Evolutionary conservation across 2,113 vertebrate species (phyloP).

Genomic region (Colinus virginianus): DNA sequence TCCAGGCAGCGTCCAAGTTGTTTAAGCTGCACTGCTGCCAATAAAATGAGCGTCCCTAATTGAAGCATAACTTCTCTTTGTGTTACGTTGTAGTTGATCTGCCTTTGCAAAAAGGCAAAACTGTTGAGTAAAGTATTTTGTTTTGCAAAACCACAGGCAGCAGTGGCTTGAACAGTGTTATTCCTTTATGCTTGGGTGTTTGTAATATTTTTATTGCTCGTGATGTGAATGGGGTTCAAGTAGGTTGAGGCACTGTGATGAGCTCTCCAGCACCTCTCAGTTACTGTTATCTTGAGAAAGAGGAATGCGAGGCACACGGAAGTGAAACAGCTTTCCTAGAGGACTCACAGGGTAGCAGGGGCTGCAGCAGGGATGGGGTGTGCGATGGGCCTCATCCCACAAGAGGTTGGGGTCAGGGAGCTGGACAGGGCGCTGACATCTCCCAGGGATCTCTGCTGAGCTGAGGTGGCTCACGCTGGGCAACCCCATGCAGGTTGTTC

Average conservation of each 20-base stretch:
- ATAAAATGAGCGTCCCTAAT: not conserved
- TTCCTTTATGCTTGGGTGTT: slow-evolving; percentile 68
- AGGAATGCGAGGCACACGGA: not conserved
- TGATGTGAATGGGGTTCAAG: slow-evolving; percentile 25
- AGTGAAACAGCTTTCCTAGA: slow-evolving; percentile 6
- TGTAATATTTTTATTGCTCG: slow-evolving; percentile 61
- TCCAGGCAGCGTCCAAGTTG: not conserved
- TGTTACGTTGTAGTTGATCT: not conserved
- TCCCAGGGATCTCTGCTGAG: not conserved
- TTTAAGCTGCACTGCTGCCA: not conserved
- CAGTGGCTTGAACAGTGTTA: slow-evolving; percentile 53
- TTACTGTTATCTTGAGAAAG: slow-evolving; percentile 8
- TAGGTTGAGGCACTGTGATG: not conserved
- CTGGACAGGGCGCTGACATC: not conserved
- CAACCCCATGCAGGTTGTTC: not conserved
- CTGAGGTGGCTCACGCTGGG: not conserved
- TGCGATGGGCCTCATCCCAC: not conserved
- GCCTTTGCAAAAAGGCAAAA: not conserved
- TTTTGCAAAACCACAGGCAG: slow-evolving; percentile 61
- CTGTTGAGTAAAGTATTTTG: slow-evolving; percentile 44
- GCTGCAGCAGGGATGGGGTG: not conserved
- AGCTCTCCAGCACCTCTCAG: slow-evolving; percentile 18
- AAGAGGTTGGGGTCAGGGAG: not conserved
- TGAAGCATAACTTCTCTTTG: slow-evolving; percentile 6
- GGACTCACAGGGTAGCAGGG: not conserved